Conservation (phyloP, 2,113 vertebrate species). For the Aepyceros melampus region DNA sequence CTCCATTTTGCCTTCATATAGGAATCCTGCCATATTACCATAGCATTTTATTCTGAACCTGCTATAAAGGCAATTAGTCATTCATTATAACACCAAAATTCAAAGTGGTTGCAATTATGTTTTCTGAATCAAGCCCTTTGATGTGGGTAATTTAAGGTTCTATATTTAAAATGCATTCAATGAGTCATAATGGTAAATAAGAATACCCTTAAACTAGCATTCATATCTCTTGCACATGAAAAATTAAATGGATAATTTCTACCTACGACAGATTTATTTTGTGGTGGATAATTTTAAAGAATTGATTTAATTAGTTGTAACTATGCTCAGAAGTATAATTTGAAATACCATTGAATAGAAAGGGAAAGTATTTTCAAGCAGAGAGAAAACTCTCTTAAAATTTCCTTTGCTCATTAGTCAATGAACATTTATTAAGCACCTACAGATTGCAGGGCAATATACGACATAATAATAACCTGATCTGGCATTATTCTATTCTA, state of each 20-base stretch:
- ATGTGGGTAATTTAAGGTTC: conserved; percentile 41
- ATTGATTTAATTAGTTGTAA: conserved; percentile 59
- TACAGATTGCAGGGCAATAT: not conserved
- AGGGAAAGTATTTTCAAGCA: conserved; percentile 43
- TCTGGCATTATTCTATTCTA: conserved; percentile 49
- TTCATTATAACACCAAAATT: conserved; percentile 44
- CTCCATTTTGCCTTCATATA: conserved; percentile 14
- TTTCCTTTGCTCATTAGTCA: conserved; percentile 40
- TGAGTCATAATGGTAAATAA: conserved; percentile 59
- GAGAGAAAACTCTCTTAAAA: conserved; percentile 51
- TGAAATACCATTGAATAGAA: conserved; percentile 36
- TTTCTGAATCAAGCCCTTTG: conserved; percentile 51
- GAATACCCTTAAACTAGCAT: conserved; percentile 43
- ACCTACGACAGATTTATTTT: conserved; percentile 43
- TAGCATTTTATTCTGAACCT: conserved; percentile 39
- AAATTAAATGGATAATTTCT: conserved; percentile 57
- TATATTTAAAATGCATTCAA: conserved; percentile 52
- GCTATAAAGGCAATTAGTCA: conserved; percentile 46
- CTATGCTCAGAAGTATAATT: conserved; percentile 44
- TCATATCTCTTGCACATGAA: conserved; percentile 8
- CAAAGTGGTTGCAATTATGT: conserved; percentile 20
- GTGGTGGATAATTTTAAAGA: conserved; percentile 40
- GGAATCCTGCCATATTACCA: conserved; percentile 19
- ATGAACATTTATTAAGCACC: conserved; percentile 28
- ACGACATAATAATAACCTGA: conserved; percentile 14